These are phyloP conservation scores for Anas platyrhynchos DNA, from an alignment of 2,113 vertebrate genomes.

Conservation along the genomic window DNA sequence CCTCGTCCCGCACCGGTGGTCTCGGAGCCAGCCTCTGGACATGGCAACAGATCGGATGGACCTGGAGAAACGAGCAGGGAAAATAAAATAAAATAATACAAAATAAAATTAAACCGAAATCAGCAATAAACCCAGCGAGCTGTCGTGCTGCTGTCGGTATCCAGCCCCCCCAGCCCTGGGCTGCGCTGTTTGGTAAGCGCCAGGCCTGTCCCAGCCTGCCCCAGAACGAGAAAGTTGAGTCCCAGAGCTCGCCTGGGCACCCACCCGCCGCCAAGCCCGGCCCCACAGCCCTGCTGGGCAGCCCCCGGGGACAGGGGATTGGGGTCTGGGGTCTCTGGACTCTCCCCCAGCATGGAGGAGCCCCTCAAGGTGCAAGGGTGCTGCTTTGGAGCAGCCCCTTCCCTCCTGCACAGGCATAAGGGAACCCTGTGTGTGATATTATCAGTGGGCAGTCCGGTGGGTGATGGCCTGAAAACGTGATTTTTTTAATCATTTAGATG, in stretches of 20 bases:
- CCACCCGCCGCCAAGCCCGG: too few species aligned
- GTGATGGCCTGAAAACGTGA: not conserved
- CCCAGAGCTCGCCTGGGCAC: not conserved
- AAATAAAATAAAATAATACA: not conserved
- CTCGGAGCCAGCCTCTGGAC: not conserved
- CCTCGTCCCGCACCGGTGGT: not conserved
- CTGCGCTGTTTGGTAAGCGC: constrained; percentile 46
- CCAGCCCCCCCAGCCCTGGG: constrained; percentile 21
- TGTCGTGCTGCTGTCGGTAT: not conserved
- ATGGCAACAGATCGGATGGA: accelerated
- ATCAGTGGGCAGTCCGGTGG: not conserved
- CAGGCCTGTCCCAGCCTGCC: constrained; percentile 49
- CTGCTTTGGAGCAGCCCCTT: too few species aligned
- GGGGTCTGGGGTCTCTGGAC: too few species aligned
- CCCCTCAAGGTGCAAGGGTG: too few species aligned
- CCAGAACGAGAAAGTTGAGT: constrained; percentile 70
- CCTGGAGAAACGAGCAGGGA: not conserved
- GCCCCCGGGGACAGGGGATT: too few species aligned
- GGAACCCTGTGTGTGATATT: not conserved
- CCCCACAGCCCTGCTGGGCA: too few species aligned
- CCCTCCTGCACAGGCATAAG: not conserved
- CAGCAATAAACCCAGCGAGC: too few species aligned
- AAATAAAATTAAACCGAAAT: too few species aligned
- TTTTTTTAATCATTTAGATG: too few species aligned
- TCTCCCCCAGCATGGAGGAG: too few species aligned